phyloP scores from a whole-genome alignment of 2,888 invertebrate genomes.

The Drosophila suboccidentalis region DNA sequence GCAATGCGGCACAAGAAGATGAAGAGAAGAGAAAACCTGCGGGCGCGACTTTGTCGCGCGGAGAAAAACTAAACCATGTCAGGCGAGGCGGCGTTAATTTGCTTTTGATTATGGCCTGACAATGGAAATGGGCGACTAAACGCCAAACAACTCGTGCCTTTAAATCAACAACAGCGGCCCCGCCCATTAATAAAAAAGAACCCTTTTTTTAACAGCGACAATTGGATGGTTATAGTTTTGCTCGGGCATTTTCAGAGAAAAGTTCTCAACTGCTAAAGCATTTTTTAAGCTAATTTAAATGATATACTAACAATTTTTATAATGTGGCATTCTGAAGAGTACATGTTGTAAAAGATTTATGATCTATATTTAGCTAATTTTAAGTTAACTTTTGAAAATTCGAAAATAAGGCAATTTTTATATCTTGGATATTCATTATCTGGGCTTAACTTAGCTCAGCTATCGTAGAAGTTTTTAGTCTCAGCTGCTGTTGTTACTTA shows the following conservation, averaged over 20 bases:
- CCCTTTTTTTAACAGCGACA: not conserved
- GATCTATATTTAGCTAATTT: too few species aligned
- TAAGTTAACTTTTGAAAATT: too few species aligned
- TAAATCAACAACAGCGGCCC: constrained; percentile 27
- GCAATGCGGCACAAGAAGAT: constrained; percentile 59
- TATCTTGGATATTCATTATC: not conserved
- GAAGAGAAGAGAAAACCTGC: constrained; percentile 24
- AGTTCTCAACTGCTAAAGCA: not conserved
- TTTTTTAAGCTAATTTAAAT: not conserved
- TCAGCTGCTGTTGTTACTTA: not conserved
- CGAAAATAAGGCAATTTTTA: not conserved
- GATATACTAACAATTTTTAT: too few species aligned
- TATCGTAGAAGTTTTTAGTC: not conserved
- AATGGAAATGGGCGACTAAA: constrained; percentile 56
- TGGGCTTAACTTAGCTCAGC: not conserved
- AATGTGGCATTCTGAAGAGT: too few species aligned
- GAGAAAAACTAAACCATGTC: constrained; percentile 50
- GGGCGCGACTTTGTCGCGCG: constrained; percentile 32
- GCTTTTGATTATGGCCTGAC: constrained; percentile 73
- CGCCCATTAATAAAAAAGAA: not conserved
- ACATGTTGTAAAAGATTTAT: too few species aligned
- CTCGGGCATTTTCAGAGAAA: not conserved
- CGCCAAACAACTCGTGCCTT: constrained; percentile 38
- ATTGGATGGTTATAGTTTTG: constrained; percentile 5
- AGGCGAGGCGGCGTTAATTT: constrained; percentile 70